Base-by-base conservation (phyloP, 2,113 vertebrate genomes). In the Bubo scandiacus region DNA sequence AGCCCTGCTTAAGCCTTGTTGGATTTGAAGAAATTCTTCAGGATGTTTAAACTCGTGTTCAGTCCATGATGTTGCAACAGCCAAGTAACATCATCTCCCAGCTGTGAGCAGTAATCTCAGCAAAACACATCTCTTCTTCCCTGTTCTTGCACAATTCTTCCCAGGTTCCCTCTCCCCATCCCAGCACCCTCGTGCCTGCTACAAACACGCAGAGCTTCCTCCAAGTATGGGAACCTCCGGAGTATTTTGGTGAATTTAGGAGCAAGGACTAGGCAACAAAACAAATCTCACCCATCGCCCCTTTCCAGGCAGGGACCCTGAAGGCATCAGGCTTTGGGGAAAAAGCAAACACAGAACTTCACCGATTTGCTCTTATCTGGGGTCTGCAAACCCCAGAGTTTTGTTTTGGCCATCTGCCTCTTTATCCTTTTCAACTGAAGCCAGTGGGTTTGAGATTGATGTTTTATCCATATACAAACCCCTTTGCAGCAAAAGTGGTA, bases 61-160 rank as follows among this genome's bases (percentile, higher is more conserved):
- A 63, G 81, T 6, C 70, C 49, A 5, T 0, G 16, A 68, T 92
- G 86, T 92, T 0, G 62, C 88, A 81, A 92, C 43, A 81, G 49
- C 57, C 32, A 8, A 67, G 36, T 14, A 79, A 92, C 74, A 92
- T 83, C 93, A 30, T 59, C 77, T 29, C 71, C 66, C 92, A 82
- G 81, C 85, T 92, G 91, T 1, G 18, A 90, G 75, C 85, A 79
- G 88, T 15, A 49, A 82, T 36, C 85, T 40, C 65, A 79, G 73
- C 61, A 91, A 81, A 96, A 84, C 86, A 84, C 36, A 84, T 20
- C 42, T n/a, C 11, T 5, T 89, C 75, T 77, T 66, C 77, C 15
- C 58, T 0, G 2, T 25, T 59, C 66, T 90, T 96, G 86, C 91
- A 67, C 86, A 94, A 92, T 32, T 49, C 34, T 23, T 91, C 63